These are phyloP conservation scores for Meandrina meandrites DNA, from an alignment of 92 coral and sea anemone genomes.

Conservation along the genomic window DNA sequence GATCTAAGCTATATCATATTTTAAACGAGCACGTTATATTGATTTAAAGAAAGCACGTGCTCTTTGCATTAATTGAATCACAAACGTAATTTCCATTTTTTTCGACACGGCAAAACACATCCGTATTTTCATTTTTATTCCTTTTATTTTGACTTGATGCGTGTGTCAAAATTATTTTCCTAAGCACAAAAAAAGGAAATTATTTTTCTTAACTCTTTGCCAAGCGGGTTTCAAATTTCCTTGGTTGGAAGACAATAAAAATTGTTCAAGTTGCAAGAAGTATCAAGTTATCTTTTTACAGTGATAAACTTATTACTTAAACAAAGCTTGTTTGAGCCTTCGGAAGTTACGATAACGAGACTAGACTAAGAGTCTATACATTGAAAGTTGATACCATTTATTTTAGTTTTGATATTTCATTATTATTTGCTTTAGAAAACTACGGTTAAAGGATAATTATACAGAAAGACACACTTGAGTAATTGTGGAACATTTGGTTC, in stretches of 20 bases:
- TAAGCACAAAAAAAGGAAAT: conserved; percentile 1
- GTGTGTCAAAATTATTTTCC: conserved; percentile 14
- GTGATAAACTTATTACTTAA: background rate
- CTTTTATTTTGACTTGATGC: background rate
- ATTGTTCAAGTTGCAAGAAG: background rate
- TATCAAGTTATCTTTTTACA: background rate
- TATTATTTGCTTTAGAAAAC: too few relatives aligned
- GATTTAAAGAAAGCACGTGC: background rate
- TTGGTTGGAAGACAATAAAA: background rate
- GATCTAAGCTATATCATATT: background rate
- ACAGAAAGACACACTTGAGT: background rate
- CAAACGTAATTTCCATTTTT: background rate
- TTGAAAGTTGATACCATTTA: too few relatives aligned
- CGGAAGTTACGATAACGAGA: background rate
- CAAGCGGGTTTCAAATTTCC: conserved; percentile 2
- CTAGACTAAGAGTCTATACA: background rate
- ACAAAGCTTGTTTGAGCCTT: background rate
- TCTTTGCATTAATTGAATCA: background rate
- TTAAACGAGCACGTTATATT: background rate
- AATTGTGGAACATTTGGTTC: too few relatives aligned
- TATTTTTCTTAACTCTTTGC: background rate
- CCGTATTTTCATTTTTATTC: background rate
- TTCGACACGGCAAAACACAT: background rate
- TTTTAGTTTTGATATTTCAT: background rate
- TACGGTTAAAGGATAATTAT: background rate